These are phyloP conservation scores for Ibidorhyncha struthersii DNA, from an alignment of 2,113 vertebrate species.

Conservation along the genomic window DNA sequence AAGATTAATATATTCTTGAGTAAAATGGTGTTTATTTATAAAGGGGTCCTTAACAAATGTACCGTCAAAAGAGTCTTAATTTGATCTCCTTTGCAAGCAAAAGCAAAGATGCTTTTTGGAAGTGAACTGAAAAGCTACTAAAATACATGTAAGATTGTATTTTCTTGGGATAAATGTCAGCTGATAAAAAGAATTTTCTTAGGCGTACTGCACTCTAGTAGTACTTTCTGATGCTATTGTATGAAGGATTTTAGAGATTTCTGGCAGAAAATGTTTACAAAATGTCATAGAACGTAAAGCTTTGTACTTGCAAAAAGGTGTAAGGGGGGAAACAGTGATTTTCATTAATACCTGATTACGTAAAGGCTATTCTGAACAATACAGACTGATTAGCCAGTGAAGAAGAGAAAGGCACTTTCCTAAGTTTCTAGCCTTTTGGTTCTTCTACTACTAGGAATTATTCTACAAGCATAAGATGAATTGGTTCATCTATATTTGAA, in stretches of 20 bases:
- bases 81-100: constrained; percentile 11
- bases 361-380: constrained; percentile 6
- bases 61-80: not conserved
- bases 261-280: constrained; percentile 14
- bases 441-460: not conserved
- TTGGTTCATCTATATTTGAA: constrained; percentile 45
- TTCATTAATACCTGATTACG: not conserved
- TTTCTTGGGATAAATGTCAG: constrained; percentile 2
- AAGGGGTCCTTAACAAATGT: not conserved
- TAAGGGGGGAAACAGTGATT: not conserved
- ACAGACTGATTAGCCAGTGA: not conserved
- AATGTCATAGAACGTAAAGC: constrained; percentile 5
- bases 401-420: not conserved
- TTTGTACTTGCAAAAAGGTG: constrained; percentile 5
- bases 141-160: not conserved
- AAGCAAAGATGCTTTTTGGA: not conserved
- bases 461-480: constrained; percentile 20
- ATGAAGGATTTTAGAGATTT: constrained; percentile 20
- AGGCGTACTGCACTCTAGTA: not conserved
- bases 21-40: not conserved
- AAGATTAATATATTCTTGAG: not conserved
- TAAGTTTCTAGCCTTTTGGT: constrained; percentile 32
- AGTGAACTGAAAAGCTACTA: not conserved
- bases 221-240: not conserved
- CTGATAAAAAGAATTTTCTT: constrained; percentile 43